Percentiles rank a stretch among this genome's conserved stretches.
Conservation (phyloP, 2,797 vertebrate species). For the Ctenopoma multispine region DNA sequence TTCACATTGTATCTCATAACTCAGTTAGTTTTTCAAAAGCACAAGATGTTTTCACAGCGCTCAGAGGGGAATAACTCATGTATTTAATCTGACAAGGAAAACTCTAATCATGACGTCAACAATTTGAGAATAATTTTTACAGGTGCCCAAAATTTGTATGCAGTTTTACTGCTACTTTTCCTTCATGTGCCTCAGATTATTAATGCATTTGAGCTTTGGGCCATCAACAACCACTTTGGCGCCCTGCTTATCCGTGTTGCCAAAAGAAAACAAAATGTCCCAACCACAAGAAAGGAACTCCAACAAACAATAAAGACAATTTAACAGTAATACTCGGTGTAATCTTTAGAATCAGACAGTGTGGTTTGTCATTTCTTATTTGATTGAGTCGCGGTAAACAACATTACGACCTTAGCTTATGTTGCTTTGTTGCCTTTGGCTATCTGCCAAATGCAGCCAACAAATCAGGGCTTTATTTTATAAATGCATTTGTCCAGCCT, state of each 20-base stretch:
- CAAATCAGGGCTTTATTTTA: conserved; percentile 80
- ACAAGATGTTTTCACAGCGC: conserved; percentile 76
- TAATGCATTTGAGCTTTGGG: conserved; percentile 54
- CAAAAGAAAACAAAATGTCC: conserved; percentile 48
- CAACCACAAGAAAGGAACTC: conserved; percentile 69
- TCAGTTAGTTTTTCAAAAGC: conserved; percentile 82
- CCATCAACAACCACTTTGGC: conserved; percentile 48
- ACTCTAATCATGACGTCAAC: conserved; percentile 29
- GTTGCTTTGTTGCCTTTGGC: conserved; percentile 80
- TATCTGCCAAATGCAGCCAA: conserved; percentile 76
- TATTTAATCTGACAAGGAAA: conserved; percentile 54
- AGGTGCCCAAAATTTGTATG: conserved; percentile 7
- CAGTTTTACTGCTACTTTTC: conserved; percentile 16
- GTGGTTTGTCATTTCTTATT: conserved; percentile 85
- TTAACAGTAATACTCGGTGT: conserved; percentile 76
- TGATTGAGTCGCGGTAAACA: conserved; percentile 80
- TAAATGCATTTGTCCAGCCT: conserved; percentile 75
- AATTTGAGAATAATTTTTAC: conserved; percentile 40
- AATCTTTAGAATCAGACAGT: conserved; percentile 81
- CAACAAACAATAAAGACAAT: conserved; percentile 81
- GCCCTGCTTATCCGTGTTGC: conserved; percentile 27
- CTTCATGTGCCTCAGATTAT: conserved; percentile 39
- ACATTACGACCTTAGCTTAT: conserved; percentile 80
- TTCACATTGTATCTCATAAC: conserved; percentile 82
- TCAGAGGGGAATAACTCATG: conserved; percentile 67